phyloP scores from a whole-genome alignment of 2,113 vertebrate genomes.

The Physeter macrocephalus region DNA sequence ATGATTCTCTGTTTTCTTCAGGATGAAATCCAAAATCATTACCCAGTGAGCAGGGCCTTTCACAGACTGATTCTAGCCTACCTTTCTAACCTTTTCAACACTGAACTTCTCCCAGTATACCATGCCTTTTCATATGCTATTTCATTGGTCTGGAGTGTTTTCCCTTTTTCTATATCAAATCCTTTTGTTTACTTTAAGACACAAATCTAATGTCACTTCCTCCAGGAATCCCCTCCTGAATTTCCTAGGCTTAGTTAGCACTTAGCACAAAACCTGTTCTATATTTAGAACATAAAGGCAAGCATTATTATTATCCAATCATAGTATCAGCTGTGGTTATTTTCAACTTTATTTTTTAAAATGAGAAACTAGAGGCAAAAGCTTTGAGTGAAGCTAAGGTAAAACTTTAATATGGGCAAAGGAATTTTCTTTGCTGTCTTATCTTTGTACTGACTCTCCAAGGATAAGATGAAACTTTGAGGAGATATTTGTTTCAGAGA shows the following conservation, averaged over 20 bases:
- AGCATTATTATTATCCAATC: not conserved
- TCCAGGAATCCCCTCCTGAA: not conserved
- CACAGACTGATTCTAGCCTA: not conserved
- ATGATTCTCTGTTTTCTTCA: not conserved
- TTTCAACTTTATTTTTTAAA: not conserved
- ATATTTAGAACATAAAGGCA: not conserved
- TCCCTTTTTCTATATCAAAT: not conserved
- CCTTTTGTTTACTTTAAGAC: not conserved
- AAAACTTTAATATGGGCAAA: not conserved
- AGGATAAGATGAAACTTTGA: not conserved
- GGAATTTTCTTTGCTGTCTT: not conserved
- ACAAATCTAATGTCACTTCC: not conserved
- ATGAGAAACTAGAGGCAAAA: not conserved
- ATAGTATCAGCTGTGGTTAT: not conserved
- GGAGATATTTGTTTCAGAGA: not conserved
- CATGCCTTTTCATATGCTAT: not conserved
- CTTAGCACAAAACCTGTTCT: not conserved
- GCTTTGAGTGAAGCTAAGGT: not conserved
- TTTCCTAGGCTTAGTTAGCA: not conserved
- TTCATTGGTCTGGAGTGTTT: not conserved
- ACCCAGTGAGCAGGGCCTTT: not conserved
- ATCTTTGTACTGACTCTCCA: not conserved
- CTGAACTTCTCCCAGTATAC: not conserved
- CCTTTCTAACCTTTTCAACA: not conserved
- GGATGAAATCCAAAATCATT: not conserved